Conservation (phyloP, 2,797 vertebrate species). For the Caiman crocodilus region DNA sequence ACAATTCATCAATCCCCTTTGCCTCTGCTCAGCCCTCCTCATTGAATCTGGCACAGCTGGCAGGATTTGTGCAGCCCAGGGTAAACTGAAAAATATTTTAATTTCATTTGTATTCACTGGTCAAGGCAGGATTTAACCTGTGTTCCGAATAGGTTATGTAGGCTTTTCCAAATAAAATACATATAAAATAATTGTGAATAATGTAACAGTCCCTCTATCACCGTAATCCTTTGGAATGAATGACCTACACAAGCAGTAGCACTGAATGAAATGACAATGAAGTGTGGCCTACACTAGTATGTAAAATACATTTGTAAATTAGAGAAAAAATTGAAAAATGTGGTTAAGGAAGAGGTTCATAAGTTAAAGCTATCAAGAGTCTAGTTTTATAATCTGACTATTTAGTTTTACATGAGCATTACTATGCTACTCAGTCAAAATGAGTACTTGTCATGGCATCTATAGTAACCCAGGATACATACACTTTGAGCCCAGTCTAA, state of each 20-base stretch:
- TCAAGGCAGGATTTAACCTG: background rate
- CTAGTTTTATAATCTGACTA: background rate
- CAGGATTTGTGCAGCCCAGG: background rate
- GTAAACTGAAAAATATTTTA: background rate
- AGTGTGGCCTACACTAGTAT: accelerated
- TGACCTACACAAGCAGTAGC: background rate
- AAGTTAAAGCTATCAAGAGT: background rate
- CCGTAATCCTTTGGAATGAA: background rate
- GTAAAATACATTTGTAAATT: constrained; percentile 1
- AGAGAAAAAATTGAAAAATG: background rate
- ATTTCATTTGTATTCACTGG: background rate
- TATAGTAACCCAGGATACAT: accelerated
- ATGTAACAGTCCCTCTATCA: accelerated
- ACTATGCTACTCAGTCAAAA: accelerated
- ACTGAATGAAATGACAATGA: accelerated
- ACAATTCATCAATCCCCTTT: background rate
- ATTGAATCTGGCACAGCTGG: accelerated
- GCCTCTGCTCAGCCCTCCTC: background rate
- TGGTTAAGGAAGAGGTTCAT: background rate
- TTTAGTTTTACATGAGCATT: background rate
- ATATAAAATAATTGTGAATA: accelerated
- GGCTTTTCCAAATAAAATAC: background rate
- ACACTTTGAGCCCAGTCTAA: background rate
- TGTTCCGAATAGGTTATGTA: background rate
- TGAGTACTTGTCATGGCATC: background rate